Base-by-base conservation (phyloP, 2,797 vertebrate genomes). In the Coluber constrictor region DNA sequence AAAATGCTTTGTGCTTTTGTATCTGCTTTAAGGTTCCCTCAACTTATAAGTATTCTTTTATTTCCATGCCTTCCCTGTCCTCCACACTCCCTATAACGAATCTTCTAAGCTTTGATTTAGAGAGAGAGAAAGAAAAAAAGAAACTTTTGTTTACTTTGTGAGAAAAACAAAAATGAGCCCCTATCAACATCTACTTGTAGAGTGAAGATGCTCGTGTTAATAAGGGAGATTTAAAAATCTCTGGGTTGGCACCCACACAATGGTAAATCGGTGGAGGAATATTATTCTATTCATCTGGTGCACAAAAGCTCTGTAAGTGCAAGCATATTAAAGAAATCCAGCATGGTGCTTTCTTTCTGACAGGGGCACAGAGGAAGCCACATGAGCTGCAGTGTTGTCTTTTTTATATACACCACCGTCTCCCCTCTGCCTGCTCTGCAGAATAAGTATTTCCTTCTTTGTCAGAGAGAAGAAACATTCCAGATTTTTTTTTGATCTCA, bases 91-190 rank as follows among this genome's bases (percentile, higher is more conserved):
- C 95, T 95, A 94, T 95, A 96, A 97, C 96, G 96, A 95, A 97
- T 96, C 95, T 97, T 96, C 95, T 70, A 96, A 94, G 94, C 95
- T 83, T 95, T 94, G 93, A 93, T 94, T 96, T 96, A 95, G 92
- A 95, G 95, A 37, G 23, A 79, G 11, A 59, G 57, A 57, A 4
- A 59, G 57, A 18, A 74, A 11, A 18, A 70, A 74, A 96, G 90
- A 91, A 94, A 88, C 92, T 95, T 95, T 96, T 95, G 94, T 95
- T 94, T 93, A 90, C 56, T 93, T 91, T 97, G 94, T 96, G 95
- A 96, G 95, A 96, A 96, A 94, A 93, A 96, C 97, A 96, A 95
- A 79, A 96, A 96, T 94, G 0, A 94, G 95, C 94, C 94, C 94
- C 59, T 59, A 94, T 89, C 74, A 79, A 93, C 90, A 93, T 95